phyloP scores from a whole-genome alignment of 1,140 invertebrate genomes.

The Drosophila pseudoobscura region DNA sequence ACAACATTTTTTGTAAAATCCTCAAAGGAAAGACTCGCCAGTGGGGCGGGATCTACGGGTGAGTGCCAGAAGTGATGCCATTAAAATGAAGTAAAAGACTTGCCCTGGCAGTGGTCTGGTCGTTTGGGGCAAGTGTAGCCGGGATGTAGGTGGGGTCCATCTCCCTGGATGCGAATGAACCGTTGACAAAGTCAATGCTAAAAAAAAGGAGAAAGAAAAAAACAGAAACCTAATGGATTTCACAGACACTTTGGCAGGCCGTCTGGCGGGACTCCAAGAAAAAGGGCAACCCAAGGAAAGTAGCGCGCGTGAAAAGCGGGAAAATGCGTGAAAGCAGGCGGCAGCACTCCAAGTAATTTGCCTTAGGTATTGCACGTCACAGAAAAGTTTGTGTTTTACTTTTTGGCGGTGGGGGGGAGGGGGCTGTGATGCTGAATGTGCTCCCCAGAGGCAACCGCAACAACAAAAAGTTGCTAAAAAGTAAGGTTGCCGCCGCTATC shows the following conservation, averaged over 20 bases:
- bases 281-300: conserved; percentile 63
- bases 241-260: conserved; percentile 57
- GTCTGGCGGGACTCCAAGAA: conserved; percentile 56
- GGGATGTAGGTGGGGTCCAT: neutral
- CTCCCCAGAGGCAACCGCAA: conserved; percentile 8
- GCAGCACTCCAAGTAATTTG: conserved; percentile 71
- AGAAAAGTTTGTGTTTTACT: conserved; percentile 37
- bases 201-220: conserved; percentile 45
- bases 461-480: conserved; percentile 55
- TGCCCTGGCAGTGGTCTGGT: conserved; percentile 47
- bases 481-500: conserved; percentile 21
- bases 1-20: conserved; percentile 42
- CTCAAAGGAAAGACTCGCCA: conserved; percentile 7
- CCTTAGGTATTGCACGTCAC: conserved; percentile 52
- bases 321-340: conserved; percentile 48
- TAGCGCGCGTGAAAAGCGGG: conserved; percentile 44
- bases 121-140: conserved; percentile 28
- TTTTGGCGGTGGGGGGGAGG: neutral
- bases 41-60: neutral
- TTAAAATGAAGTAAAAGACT: conserved; percentile 41
- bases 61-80: conserved; percentile 31
- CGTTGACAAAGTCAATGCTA: conserved; percentile 60
- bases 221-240: conserved; percentile 77
- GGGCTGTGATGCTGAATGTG: conserved; percentile 8
- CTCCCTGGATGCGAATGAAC: conserved; percentile 20